Evolutionary conservation across 2,113 vertebrate species (phyloP).

Genomic region (Phylloscopus whistleri): DNA sequence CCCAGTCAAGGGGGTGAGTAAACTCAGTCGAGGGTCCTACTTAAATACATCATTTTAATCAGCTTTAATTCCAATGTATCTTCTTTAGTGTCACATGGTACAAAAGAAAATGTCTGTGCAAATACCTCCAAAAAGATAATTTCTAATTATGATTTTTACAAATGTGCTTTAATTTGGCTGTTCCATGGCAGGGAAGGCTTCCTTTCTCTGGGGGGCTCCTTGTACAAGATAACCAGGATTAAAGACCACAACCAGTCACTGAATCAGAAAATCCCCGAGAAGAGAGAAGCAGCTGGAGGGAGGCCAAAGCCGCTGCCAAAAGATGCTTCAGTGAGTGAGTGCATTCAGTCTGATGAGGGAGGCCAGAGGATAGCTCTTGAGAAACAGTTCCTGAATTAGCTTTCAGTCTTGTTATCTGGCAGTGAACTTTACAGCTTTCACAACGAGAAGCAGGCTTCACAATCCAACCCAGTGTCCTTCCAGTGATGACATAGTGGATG

Average conservation of each 20-base stretch:
- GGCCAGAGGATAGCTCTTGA: slow-evolving; percentile 55
- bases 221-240: slow-evolving; percentile 55
- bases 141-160: slow-evolving; percentile 22
- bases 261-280: slow-evolving; percentile 61
- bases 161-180: slow-evolving; percentile 13
- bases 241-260: slow-evolving; percentile 50
- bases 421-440: slow-evolving; percentile 58
- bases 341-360: slow-evolving; percentile 50
- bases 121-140: background rate
- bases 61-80: background rate
- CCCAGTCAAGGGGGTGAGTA: background rate
- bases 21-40: background rate
- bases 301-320: slow-evolving; percentile 66
- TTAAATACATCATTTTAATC: background rate
- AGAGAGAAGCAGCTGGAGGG: slow-evolving; percentile 55
- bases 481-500: slow-evolving; percentile 7
- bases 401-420: slow-evolving; percentile 42
- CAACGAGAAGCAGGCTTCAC: slow-evolving; percentile 8
- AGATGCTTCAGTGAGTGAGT: slow-evolving; percentile 65
- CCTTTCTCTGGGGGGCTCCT: slow-evolving; percentile 35
- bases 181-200: background rate
- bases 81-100: background rate
- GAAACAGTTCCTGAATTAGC: slow-evolving; percentile 61
- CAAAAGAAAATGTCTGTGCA: background rate
- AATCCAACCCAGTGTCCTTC: slow-evolving; percentile 45